phyloP scores from a whole-genome alignment of 2,888 invertebrate genomes.

The Drosophila kambysellisi region DNA sequence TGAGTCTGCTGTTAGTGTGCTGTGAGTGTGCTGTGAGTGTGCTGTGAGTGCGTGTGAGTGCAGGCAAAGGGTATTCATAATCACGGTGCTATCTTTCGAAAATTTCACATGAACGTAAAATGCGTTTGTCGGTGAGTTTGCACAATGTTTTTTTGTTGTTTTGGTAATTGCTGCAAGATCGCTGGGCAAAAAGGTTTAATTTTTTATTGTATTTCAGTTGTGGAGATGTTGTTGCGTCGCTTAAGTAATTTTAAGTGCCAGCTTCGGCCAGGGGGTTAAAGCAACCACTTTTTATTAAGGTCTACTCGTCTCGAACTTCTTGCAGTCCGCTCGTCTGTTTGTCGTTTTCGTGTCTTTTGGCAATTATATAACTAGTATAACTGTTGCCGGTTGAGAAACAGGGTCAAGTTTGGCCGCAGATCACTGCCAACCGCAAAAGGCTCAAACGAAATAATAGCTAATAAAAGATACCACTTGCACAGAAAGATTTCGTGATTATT shows the following conservation, averaged over 20 bases:
- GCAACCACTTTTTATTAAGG: constrained; percentile 50
- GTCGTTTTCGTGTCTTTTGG: constrained; percentile 44
- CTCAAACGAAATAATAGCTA: constrained; percentile 40
- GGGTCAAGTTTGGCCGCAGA: constrained; percentile 74
- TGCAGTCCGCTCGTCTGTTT: constrained; percentile 10
- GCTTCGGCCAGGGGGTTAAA: constrained; percentile 59
- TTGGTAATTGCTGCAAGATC: constrained; percentile 41
- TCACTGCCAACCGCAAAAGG: constrained; percentile 44
- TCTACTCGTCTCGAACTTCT: constrained; percentile 16
- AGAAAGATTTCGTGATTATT: constrained; percentile 11
- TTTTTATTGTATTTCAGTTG: constrained; percentile 29
- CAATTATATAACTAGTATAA: constrained; percentile 70
- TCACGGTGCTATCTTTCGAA: constrained; percentile 10
- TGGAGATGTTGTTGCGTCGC: constrained; percentile 25
- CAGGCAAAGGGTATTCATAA: constrained; percentile 28
- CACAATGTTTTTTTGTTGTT: constrained; percentile 30
- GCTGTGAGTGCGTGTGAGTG: constrained; percentile 35
- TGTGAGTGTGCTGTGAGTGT: constrained; percentile 12
- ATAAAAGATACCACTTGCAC: constrained; percentile 47
- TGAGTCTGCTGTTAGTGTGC: constrained; percentile 14
- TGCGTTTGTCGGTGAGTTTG: constrained; percentile 37
- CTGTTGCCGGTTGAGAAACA: constrained; percentile 62
- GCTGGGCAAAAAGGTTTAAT: constrained; percentile 25
- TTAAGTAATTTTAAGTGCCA: constrained; percentile 67
- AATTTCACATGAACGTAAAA: constrained; percentile 65